A percentile compares a stretch with the other conserved stretches of the same genome.
Conservation (phyloP, 2,113 vertebrate genomes). For the Haliaeetus leucogaster region DNA sequence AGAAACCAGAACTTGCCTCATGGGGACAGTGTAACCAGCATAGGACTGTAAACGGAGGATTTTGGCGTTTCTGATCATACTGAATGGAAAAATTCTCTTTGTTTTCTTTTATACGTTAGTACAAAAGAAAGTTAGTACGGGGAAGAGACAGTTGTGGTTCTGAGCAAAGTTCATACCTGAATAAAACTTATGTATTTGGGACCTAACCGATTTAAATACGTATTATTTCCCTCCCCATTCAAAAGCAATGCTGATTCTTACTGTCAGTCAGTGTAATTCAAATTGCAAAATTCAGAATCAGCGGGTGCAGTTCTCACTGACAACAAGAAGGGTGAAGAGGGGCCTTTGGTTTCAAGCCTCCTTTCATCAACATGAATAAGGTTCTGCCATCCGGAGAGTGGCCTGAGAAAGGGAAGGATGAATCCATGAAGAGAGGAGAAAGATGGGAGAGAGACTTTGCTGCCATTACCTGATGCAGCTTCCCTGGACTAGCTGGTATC, state of each 20-base stretch:
- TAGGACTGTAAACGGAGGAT: background rate
- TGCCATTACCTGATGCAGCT: background rate
- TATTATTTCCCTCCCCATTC: background rate
- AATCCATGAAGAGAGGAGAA: background rate
- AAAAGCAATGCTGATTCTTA: background rate
- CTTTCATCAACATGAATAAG: rapidly evolving
- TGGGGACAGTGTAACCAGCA: background rate
- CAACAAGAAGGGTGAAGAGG: background rate
- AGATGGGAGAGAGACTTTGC: background rate
- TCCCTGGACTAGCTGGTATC: background rate
- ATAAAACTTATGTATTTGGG: background rate
- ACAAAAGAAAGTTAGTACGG: background rate
- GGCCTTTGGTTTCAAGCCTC: background rate
- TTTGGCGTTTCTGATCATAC: background rate
- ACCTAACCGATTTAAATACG: background rate
- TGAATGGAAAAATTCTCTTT: background rate
- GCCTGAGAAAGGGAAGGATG: background rate
- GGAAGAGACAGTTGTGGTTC: background rate
- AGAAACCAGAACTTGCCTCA: background rate
- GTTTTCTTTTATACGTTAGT: background rate
- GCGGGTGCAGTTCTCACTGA: background rate
- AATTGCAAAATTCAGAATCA: background rate
- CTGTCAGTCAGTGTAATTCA: background rate
- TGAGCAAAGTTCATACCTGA: background rate
- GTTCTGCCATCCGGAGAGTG: background rate